phyloP scores from a whole-genome alignment of 1,140 invertebrate species.

The Megathymus violae region DNA sequence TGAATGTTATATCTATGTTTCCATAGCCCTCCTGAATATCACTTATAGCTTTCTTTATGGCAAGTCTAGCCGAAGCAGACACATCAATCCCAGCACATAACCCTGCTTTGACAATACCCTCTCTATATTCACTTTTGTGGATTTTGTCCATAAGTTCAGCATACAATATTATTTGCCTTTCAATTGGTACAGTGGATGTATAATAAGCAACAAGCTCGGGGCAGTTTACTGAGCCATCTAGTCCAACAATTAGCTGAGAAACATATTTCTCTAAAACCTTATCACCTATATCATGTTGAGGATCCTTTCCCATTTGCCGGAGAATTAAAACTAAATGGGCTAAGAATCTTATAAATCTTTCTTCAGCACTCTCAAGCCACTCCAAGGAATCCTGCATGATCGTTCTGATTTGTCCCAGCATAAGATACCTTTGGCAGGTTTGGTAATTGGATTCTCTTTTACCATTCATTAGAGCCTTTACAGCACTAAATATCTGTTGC shows the following conservation, averaged over 20 bases:
- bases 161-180: constrained; percentile 90
- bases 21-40: constrained; percentile 75
- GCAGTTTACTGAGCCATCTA: constrained; percentile 83
- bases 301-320: constrained; percentile 88
- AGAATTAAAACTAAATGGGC: constrained; percentile 94
- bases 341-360: constrained; percentile 90
- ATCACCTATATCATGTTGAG: constrained; percentile 87
- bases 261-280: constrained; percentile 89
- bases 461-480: constrained; percentile 73
- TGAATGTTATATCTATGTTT: constrained; percentile 67
- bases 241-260: constrained; percentile 88
- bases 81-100: constrained; percentile 90
- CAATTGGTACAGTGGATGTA: constrained; percentile 88
- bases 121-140: constrained; percentile 85
- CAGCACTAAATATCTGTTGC: constrained; percentile 88
- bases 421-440: constrained; percentile 73
- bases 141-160: constrained; percentile 91
- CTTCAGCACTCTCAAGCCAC: constrained; percentile 67
- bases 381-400: constrained; percentile 76
- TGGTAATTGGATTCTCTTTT: constrained; percentile 80
- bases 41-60: constrained; percentile 91
- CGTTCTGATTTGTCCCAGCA: constrained; percentile 73
- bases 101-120: constrained; percentile 78
- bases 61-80: constrained; percentile 91
- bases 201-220: constrained; percentile 94